phyloP scores from a whole-genome alignment of 1,140 invertebrate species.

The Euwallacea similis region DNA sequence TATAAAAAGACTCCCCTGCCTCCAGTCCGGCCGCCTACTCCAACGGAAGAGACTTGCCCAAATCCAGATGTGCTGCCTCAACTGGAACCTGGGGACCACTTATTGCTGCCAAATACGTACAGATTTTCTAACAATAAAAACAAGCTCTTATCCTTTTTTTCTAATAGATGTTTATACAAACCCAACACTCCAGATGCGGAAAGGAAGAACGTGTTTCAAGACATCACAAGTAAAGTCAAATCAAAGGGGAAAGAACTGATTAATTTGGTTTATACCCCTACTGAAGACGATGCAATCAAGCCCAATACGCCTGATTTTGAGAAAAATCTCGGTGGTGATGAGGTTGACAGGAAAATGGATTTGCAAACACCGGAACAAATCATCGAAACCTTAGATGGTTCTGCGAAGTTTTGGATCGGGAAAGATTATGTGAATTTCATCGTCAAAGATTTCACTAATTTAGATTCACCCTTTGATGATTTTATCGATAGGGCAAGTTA shows the following conservation, averaged over 20 bases:
- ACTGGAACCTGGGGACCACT: slow-evolving; percentile 59
- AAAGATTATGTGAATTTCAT: slow-evolving; percentile 99
- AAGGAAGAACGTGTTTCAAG: slow-evolving; percentile 67
- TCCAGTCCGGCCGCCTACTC: slow-evolving; percentile 36
- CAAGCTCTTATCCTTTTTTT: neutral
- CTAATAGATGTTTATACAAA: slow-evolving; percentile 49
- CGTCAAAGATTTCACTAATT: slow-evolving; percentile 93
- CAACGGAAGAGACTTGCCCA: slow-evolving; percentile 38
- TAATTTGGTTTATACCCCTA: slow-evolving; percentile 65
- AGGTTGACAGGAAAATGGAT: slow-evolving; percentile 3
- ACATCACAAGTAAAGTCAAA: slow-evolving; percentile 65
- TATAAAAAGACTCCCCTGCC: slow-evolving; percentile 44
- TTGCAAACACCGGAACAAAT: slow-evolving; percentile 51
- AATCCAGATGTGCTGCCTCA: slow-evolving; percentile 54
- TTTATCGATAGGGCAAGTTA: slow-evolving; percentile 48
- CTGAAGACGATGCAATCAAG: slow-evolving; percentile 59
- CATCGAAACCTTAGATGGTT: slow-evolving; percentile 59
- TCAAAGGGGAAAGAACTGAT: slow-evolving; percentile 67
- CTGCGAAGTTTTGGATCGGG: slow-evolving; percentile 93
- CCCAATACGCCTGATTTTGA: slow-evolving; percentile 58
- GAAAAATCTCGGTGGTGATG: slow-evolving; percentile 35
- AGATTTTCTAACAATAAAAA: neutral
- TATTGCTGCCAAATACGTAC: slow-evolving; percentile 56
- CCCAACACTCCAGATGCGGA: slow-evolving; percentile 68
- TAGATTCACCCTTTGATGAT: slow-evolving; percentile 84